These are phyloP conservation scores for Torymus tubicola DNA, from an alignment of 2,888 invertebrate genomes.

Conservation along the genomic window DNA sequence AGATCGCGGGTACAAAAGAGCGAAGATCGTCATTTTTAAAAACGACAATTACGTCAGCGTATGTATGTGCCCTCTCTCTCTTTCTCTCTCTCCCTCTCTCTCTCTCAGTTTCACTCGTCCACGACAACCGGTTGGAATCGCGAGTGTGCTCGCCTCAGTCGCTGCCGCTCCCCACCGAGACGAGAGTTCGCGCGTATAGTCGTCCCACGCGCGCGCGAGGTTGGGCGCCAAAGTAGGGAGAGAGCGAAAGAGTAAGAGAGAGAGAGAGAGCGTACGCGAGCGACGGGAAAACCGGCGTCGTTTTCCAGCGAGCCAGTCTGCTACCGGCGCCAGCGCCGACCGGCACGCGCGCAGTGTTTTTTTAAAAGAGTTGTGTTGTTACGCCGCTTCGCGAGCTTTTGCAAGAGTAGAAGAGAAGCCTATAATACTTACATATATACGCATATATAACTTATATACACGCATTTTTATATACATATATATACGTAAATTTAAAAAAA, in stretches of 20 bases:
- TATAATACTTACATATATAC: not conserved
- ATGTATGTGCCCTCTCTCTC: no score
- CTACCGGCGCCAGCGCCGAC: conserved; percentile 53
- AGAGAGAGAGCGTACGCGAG: not conserved
- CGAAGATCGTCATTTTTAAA: conserved; percentile 44
- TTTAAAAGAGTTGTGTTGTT: not conserved
- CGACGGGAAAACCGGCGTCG: conserved; percentile 25
- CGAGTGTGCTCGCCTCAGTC: conserved; percentile 15
- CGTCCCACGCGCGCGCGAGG: conserved; percentile 16
- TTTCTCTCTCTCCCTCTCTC: not conserved
- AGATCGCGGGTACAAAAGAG: conserved; percentile 1
- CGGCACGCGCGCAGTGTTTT: conserved; percentile 28
- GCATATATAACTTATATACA: no score
- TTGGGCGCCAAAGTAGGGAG: not conserved
- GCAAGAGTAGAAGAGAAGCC: not conserved
- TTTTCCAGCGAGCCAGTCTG: conserved; percentile 43
- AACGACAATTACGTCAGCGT: conserved; percentile 53
- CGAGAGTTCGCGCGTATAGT: not conserved
- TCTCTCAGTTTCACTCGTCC: not conserved
- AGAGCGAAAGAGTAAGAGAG: conserved; percentile 23
- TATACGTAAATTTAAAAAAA: no score
- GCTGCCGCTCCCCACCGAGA: not conserved
- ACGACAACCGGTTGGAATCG: conserved; percentile 41
- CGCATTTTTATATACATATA: no score
- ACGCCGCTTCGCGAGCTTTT: not conserved